Conservation (phyloP, 2,888 invertebrate genomes). For the Spilarctia lutea region DNA sequence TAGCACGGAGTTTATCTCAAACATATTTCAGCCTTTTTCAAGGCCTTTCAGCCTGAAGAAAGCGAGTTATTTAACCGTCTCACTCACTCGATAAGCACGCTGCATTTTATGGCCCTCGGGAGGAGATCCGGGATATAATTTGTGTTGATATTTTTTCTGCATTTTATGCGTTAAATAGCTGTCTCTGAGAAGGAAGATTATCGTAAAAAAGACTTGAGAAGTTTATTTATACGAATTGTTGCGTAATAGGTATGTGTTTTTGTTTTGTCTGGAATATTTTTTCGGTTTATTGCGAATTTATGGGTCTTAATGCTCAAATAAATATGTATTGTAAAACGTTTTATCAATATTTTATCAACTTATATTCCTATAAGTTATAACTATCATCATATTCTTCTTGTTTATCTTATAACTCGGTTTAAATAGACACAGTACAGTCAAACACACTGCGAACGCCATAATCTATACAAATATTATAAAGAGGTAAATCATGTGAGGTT, state of each 20-base stretch:
- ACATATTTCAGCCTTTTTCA: slow-evolving; percentile 43
- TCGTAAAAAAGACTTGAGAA: slow-evolving; percentile 43
- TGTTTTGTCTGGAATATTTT: slow-evolving; percentile 10
- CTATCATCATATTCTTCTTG: too few relatives aligned
- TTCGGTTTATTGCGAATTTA: not conserved
- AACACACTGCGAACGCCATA: too few relatives aligned
- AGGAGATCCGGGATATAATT: slow-evolving; percentile 47
- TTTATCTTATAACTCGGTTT: too few relatives aligned
- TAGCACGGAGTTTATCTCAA: slow-evolving; percentile 32
- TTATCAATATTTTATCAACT: too few relatives aligned
- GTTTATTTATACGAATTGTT: slow-evolving; percentile 44
- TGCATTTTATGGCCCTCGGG: slow-evolving; percentile 51
- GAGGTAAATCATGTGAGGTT: too few relatives aligned
- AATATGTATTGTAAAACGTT: too few relatives aligned
- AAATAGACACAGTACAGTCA: too few relatives aligned
- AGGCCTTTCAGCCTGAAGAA: slow-evolving; percentile 26
- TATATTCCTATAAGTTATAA: too few relatives aligned
- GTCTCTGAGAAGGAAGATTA: slow-evolving; percentile 41
- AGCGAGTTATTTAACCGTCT: slow-evolving; percentile 44
- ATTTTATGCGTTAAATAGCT: slow-evolving; percentile 54
- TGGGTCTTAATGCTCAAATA: not conserved
- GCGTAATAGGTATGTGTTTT: slow-evolving; percentile 33
- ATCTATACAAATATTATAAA: too few relatives aligned
- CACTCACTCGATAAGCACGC: slow-evolving; percentile 49
- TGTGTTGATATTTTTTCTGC: slow-evolving; percentile 56